These are phyloP conservation scores for Echiichthys vipera DNA, from an alignment of 2,797 vertebrate genomes.

Conservation along the genomic window DNA sequence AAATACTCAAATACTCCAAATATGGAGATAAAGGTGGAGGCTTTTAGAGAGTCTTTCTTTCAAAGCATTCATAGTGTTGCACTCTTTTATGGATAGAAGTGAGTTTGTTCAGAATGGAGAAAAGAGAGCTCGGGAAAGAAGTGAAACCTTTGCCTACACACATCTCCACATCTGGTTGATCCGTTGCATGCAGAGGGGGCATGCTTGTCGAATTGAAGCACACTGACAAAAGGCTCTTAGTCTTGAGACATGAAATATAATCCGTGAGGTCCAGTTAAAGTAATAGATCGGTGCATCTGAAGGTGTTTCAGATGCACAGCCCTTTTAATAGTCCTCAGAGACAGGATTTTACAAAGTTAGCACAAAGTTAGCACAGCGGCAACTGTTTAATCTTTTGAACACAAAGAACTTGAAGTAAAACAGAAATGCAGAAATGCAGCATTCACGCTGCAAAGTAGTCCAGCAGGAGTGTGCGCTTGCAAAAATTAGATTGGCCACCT, in stretches of 20 bases:
- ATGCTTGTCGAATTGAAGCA: background rate
- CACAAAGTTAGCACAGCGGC: too few species aligned
- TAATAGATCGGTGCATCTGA: background rate
- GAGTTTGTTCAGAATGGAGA: background rate
- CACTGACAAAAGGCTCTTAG: too few species aligned
- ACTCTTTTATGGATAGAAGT: background rate
- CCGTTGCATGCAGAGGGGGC: background rate
- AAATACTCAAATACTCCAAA: background rate
- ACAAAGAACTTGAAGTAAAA: too few species aligned
- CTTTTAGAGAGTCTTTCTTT: background rate
- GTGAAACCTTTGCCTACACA: background rate
- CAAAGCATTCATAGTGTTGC: background rate
- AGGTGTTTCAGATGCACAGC: background rate
- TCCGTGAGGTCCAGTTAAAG: background rate
- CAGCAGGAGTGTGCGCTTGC: too few species aligned
- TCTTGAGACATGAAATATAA: background rate
- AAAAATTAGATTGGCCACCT: background rate
- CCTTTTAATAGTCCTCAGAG: background rate
- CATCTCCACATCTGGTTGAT: background rate
- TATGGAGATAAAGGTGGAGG: background rate
- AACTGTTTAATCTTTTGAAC: background rate
- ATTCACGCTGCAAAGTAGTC: too few species aligned
- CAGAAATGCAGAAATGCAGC: background rate
- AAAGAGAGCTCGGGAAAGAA: background rate
- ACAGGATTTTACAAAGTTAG: background rate